A percentile compares a stretch with the other conserved stretches of the same genome.
phyloP scores from a whole-genome alignment of 2,797 vertebrate species.

The Crenuchus spilurus region DNA sequence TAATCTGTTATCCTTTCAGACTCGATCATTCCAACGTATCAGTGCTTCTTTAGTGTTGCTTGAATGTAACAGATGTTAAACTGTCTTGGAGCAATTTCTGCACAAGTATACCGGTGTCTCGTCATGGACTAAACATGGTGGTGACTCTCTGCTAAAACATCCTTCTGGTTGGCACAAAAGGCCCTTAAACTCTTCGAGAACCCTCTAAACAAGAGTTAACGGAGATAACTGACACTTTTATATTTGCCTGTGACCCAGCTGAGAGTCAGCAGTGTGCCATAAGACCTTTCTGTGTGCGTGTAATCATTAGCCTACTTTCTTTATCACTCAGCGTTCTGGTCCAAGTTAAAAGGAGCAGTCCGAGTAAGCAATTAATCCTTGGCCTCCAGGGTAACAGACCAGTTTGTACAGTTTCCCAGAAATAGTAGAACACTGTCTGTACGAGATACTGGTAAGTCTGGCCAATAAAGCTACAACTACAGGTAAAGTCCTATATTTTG shows the following conservation, averaged over 20 bases:
- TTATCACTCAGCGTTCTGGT: background rate
- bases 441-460: no score
- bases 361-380: background rate
- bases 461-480: no score
- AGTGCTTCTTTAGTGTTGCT: no score
- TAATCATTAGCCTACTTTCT: background rate
- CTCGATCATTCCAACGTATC: no score
- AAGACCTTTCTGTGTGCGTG: background rate
- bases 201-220: background rate
- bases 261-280: background rate
- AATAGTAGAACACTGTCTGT: background rate
- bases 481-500: no score
- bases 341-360: background rate
- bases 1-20: no score
- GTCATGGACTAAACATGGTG: no score
- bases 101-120: no score
- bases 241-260: background rate
- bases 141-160: background rate
- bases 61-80: no score
- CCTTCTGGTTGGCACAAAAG: background rate
- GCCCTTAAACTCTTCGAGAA: background rate
- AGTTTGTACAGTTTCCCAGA: background rate
- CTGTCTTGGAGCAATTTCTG: no score
- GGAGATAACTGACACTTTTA: background rate
- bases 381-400: background rate